These are phyloP conservation scores for Timema cristinae DNA, from an alignment of 2,888 invertebrate genomes.

Conservation along the genomic window DNA sequence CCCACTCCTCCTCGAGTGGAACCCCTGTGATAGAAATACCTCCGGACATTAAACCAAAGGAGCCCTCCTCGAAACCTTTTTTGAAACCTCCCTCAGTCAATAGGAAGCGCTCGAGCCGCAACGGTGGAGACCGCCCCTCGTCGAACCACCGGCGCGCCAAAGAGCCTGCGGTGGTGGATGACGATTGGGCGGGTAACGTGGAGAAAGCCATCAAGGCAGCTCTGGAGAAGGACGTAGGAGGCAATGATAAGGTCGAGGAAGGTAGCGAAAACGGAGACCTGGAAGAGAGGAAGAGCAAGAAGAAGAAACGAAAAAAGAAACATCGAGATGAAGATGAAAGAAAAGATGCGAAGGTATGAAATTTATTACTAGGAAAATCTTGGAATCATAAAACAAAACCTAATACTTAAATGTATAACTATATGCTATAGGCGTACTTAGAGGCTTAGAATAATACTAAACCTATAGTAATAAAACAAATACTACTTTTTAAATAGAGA, in stretches of 20 bases:
- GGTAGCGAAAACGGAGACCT: conserved; percentile 42
- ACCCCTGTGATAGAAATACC: conserved; percentile 18
- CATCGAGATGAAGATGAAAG: conserved; percentile 47
- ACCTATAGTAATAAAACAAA: too few relatives aligned
- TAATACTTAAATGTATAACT: too few relatives aligned
- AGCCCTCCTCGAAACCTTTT: neutral
- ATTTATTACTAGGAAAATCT: neutral
- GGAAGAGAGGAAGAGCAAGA: conserved; percentile 51
- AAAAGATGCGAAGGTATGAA: conserved; percentile 31
- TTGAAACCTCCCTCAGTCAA: conserved; percentile 10
- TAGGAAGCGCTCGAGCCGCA: neutral
- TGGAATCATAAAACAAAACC: neutral
- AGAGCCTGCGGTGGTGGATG: conserved; percentile 45
- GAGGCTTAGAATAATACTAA: too few relatives aligned
- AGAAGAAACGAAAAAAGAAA: conserved; percentile 39
- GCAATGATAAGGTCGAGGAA: conserved; percentile 19
- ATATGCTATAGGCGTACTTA: too few relatives aligned
- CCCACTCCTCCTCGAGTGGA: conserved; percentile 16
- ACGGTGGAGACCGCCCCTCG: neutral
- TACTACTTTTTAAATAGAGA: too few relatives aligned
- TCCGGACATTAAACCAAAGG: neutral
- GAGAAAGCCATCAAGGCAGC: conserved; percentile 74
- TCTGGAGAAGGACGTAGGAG: conserved; percentile 43
- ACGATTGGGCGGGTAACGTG: conserved; percentile 75
- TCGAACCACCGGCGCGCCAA: neutral